phyloP scores from a whole-genome alignment of 2,113 vertebrate species.

The Kryptolebias marmoratus region DNA sequence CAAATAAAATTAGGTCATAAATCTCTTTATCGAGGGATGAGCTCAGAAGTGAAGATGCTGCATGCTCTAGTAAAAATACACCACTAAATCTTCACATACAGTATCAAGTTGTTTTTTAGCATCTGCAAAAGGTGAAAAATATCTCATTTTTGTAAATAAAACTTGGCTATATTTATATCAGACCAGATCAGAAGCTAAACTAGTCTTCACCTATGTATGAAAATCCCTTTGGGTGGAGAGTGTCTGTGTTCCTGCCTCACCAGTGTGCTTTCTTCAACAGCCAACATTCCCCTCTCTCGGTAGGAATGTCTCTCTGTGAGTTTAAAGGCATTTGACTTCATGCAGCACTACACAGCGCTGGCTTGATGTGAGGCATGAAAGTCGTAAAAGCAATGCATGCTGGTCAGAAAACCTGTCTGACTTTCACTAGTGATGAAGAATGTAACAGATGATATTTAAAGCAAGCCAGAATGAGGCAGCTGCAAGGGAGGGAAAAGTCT shows the following conservation, averaged over 20 bases:
- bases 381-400: not conserved
- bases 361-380: not conserved
- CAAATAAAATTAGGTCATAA: too few relatives aligned
- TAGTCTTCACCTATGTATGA: too few relatives aligned
- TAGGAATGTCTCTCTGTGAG: not conserved
- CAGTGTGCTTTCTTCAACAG: not conserved
- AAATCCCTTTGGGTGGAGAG: too few relatives aligned
- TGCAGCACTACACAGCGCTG: not conserved
- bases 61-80: not conserved
- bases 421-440: not conserved
- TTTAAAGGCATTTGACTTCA: not conserved
- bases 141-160: too few relatives aligned
- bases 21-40: too few relatives aligned
- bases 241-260: too few relatives aligned
- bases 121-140: too few relatives aligned
- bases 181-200: too few relatives aligned
- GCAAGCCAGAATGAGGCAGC: not conserved
- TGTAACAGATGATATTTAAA: not conserved
- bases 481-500: not conserved
- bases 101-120: not conserved
- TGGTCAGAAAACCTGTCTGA: not conserved
- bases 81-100: not conserved
- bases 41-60: not conserved
- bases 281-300: not conserved
- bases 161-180: too few relatives aligned